phyloP scores from a whole-genome alignment of 2,797 vertebrate species.

The Takifugu rubripes region DNA sequence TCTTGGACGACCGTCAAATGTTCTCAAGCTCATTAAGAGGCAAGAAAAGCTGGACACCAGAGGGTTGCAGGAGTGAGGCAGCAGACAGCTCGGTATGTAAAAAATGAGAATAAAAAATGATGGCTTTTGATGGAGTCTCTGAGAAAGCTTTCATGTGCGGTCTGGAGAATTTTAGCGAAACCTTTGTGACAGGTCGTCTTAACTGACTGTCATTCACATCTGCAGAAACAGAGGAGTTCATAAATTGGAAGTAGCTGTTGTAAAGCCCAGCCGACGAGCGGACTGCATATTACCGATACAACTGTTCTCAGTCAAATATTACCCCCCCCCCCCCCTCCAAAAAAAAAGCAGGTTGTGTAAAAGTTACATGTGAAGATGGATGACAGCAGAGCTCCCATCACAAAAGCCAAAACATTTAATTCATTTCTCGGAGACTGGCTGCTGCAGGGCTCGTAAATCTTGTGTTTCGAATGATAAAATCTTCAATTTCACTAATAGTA shows the following conservation, averaged over 20 bases:
- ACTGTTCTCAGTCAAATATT: constrained; percentile 27
- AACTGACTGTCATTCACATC: constrained; percentile 40
- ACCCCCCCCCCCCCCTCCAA: neutral
- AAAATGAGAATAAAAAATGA: constrained; percentile 55
- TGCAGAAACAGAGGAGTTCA: constrained; percentile 46
- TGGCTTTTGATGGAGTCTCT: constrained; percentile 61
- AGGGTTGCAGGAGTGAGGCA: constrained; percentile 54
- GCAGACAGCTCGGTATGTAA: constrained; percentile 58
- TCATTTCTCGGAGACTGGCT: neutral
- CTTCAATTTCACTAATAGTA: too few species aligned
- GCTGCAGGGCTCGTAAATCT: neutral
- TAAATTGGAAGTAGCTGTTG: constrained; percentile 56
- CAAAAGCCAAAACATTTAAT: neutral
- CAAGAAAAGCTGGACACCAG: constrained; percentile 52
- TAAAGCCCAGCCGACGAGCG: constrained; percentile 25
- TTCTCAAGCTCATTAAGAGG: constrained; percentile 61
- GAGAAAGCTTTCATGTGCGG: constrained; percentile 54
- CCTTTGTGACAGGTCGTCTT: constrained; percentile 48
- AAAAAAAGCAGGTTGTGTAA: neutral
- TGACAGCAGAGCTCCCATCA: too few species aligned
- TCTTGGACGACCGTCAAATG: constrained; percentile 60
- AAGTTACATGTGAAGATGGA: neutral
- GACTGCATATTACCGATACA: constrained; percentile 7
- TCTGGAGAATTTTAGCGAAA: constrained; percentile 58
- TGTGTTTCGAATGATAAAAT: too few species aligned